Evolutionary conservation across 2,113 vertebrate genomes (phyloP), one percentile per base, ranked within the genome.

Genomic region (Equus przewalskii): DNA sequence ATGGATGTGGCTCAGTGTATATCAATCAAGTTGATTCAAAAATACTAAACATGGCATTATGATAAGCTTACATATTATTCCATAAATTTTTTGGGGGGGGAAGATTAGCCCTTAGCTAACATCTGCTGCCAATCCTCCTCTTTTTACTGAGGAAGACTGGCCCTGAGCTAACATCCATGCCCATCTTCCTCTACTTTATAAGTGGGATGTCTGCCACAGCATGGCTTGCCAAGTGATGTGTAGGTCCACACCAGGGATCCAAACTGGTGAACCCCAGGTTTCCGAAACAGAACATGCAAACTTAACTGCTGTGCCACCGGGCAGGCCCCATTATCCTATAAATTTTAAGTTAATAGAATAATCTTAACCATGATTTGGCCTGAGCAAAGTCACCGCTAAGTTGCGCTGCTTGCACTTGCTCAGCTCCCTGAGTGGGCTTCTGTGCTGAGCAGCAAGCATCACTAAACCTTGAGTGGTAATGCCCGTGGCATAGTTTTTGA

Each of bases 361-460:
- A 18, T 51, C n/a, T 56, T 41, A 18, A 13, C 9, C 64, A 26
- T 14, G 33, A 62, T 18, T 28, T 21, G 44, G 36, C 26, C 2
- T 54, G 1, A 60, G 36, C 75, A 72, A 18, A 70, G 22, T 36
- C 6, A 44, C 56, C 1, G 21, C 24, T 11, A 22, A 18, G 49
- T 9, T 22, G 10, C 6, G 30, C 6, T 46, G 3, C 5, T 46
- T 16, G 4, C n/a, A 19, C 13, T 1, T 9, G 41, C 18, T 16
- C 13, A 36, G 24, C 33, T 12, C 3, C 54, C 36, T 2, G 0
- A 46, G 13, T 1, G 0, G 30, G 11, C 30, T 60, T 60, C 90
- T 18, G 5, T 1, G n/a, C 33, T 8, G 13, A n/a, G 22, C 1
- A 8, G 0, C 22, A 6, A n/a, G 3, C 9, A 1, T 44, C 0